These are phyloP conservation scores for Scylla paramamosain DNA, from an alignment of 1,140 invertebrate genomes.

Conservation along the genomic window DNA sequence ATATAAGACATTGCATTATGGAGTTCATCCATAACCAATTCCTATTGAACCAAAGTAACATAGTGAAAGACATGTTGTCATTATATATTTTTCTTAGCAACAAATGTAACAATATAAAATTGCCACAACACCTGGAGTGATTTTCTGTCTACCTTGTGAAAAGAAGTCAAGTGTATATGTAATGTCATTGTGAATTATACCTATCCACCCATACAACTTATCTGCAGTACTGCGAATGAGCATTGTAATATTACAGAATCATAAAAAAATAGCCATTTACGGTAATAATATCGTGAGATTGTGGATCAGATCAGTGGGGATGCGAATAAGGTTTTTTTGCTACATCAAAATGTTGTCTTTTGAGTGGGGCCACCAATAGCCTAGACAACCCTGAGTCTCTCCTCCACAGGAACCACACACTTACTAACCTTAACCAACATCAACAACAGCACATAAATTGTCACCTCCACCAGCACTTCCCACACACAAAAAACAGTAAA, in stretches of 20 bases:
- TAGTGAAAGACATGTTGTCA: conserved; percentile 17
- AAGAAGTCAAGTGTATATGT: not conserved
- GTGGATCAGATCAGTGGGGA: not conserved
- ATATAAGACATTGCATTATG: not conserved
- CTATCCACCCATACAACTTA: not conserved
- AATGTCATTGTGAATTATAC: not conserved
- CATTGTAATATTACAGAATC: conserved; percentile 4
- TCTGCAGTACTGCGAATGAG: conserved; percentile 11
- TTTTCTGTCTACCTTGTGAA: not conserved
- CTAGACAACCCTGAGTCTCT: not conserved
- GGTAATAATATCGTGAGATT: not conserved
- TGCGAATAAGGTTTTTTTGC: not conserved
- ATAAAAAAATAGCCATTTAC: conserved; percentile 13
- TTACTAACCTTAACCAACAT: not conserved
- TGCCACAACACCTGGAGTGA: conserved; percentile 10
- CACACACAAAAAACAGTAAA: not conserved
- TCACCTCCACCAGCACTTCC: not conserved
- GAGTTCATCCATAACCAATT: not conserved
- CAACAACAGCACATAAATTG: not conserved
- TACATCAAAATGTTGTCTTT: conserved; percentile 23
- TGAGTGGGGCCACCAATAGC: not conserved
- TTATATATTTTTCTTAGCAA: conserved; percentile 24
- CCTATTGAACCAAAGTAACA: not conserved
- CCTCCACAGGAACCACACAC: conserved; percentile 9
- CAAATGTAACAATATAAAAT: conserved; percentile 6